Conservation (phyloP, 2,113 vertebrate species). For the Myocastor coypus region DNA sequence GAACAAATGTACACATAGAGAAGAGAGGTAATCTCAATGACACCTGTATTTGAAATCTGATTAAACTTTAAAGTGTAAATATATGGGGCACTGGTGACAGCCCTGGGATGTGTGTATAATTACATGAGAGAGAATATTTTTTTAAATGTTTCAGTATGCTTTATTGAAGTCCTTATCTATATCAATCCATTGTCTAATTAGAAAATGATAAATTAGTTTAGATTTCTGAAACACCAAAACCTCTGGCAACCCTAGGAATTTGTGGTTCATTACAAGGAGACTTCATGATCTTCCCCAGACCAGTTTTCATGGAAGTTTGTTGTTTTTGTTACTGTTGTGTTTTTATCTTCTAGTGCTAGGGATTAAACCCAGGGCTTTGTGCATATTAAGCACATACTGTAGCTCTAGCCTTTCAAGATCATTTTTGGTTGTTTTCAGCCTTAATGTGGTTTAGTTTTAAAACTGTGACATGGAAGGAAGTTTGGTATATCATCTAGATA, state of each 20-base stretch:
- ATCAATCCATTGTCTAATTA: neutral
- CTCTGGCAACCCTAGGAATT: neutral
- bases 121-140: conserved; percentile 22
- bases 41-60: conserved; percentile 38
- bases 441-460: conserved; percentile 57
- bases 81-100: neutral
- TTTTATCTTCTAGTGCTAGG: neutral
- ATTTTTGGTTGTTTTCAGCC: neutral
- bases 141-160: neutral
- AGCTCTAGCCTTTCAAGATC: neutral
- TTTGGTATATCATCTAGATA: conserved; percentile 44
- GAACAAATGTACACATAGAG: neutral
- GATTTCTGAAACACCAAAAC: conserved; percentile 27
- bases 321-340: neutral
- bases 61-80: conserved; percentile 17
- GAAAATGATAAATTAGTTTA: neutral
- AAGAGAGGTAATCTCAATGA: neutral
- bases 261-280: neutral
- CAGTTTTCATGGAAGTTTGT: neutral
- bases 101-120: neutral
- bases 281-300: conserved; percentile 7
- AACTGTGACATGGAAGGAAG: neutral
- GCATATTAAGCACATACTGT: neutral
- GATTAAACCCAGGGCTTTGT: neutral
- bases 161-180: conserved; percentile 13